These are phyloP conservation scores for Narcine bancroftii DNA, from an alignment of 2,113 vertebrate species.

Conservation along the genomic window DNA sequence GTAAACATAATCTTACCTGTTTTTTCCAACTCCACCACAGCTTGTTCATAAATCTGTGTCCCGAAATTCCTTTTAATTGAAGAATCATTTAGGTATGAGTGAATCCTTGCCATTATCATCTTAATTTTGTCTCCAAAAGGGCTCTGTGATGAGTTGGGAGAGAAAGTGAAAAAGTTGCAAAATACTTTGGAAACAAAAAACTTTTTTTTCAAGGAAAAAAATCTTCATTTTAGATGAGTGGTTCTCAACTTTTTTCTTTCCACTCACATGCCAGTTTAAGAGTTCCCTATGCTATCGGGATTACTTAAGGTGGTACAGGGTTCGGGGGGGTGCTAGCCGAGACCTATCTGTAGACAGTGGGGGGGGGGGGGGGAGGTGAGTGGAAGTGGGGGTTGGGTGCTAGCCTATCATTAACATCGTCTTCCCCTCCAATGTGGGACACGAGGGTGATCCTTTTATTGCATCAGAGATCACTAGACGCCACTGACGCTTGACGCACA, in stretches of 20 bases:
- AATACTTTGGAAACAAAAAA: not conserved
- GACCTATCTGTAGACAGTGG: no score
- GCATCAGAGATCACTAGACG: no score
- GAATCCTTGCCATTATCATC: constrained; percentile 68
- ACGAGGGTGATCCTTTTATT: no score
- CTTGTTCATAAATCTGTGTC: constrained; percentile 74
- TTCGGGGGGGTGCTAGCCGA: no score
- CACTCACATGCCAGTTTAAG: no score
- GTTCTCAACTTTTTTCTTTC: not conserved
- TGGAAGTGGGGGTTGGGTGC: no score
- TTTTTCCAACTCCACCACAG: constrained; percentile 64
- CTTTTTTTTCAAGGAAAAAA: not conserved
- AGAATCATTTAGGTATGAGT: constrained; percentile 49
- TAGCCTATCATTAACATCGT: no score
- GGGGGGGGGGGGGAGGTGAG: no score
- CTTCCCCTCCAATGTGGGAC: no score
- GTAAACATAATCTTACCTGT: constrained; percentile 51
- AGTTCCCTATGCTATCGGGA: no score
- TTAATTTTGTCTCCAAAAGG: constrained; percentile 74
- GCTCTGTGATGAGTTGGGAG: constrained; percentile 58
- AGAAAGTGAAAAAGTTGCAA: not conserved
- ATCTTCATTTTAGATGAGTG: not conserved
- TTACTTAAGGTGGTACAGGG: no score
- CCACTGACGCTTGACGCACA: no score
- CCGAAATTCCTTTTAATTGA: constrained; percentile 52